Evolutionary conservation across 2,113 vertebrate genomes (phyloP), one percentile per base, ranked within the genome.

Genomic region (Argyrosomus japonicus): DNA sequence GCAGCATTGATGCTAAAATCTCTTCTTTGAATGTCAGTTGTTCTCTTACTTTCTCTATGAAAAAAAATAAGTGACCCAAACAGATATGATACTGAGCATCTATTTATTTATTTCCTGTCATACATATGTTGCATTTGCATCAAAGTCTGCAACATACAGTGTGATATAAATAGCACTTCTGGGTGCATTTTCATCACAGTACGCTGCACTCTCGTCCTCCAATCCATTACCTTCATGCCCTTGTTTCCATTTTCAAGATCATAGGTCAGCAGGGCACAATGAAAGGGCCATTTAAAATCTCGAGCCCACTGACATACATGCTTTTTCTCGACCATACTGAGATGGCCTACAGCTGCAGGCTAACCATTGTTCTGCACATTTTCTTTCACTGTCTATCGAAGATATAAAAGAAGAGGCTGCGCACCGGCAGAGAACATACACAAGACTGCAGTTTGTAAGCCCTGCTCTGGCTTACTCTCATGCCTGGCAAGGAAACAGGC

Each of bases 301-400:
- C 80, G 64, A 87, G 82, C 68, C 77, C 70, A 78, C 40, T 82
- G 81, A 85, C 87, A 88, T 77, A 90, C 83, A 87, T 83, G 84
- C 54, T 57, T 77, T 77, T 75, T 87, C 68, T 82, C 13, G 4
- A 47, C 51, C n/a, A 18, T 63, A 67, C 32, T 53, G 81, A 57
- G 43, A 83, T 86, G 92, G 60, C 93, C 93, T 91, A 92, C 75
- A 89, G 87, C 92, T 91, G 78, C 77, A 73, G 91, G 94, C 85
- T 15, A 12, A 15, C 57, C 58, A 84, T 84, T 92, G 86, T 90
- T 85, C 48, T 1, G 32, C 54, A 58, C 50, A 11, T 84, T 78
- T 68, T 36, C 80, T 78, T 82, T 85, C 50, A 72, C 51, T 50
- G 61, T 82, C 74, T 65, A 13, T 69, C 73, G 72, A 77, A 43